phyloP scores from a whole-genome alignment of 1,140 invertebrate genomes.

The Ostrea edulis region DNA sequence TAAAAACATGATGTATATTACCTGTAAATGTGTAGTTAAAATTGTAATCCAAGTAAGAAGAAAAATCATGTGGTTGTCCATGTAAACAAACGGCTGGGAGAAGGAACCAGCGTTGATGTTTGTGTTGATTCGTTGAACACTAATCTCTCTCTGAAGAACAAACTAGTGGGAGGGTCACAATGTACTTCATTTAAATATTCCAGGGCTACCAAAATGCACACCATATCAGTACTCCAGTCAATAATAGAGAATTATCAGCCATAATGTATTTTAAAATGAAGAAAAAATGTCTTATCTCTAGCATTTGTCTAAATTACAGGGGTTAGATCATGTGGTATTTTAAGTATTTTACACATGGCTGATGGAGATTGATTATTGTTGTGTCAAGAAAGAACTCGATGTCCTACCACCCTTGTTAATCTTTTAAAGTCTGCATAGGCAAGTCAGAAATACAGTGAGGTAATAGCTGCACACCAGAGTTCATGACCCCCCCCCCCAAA shows the following conservation, averaged over 20 bases:
- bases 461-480: not conserved
- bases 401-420: no score
- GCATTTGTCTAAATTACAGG: conserved; percentile 9
- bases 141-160: conserved; percentile 2
- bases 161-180: not conserved
- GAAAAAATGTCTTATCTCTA: not conserved
- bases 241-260: not conserved
- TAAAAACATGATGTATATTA: conserved; percentile 11
- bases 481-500: not conserved
- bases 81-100: not conserved
- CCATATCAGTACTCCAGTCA: not conserved
- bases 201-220: not conserved
- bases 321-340: conserved; percentile 5
- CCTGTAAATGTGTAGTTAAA: conserved; percentile 3
- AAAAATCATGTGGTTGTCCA: not conserved
- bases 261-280: conserved; percentile 4
- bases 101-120: not conserved
- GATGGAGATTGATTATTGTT: conserved; percentile 30
- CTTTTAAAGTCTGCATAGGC: no score
- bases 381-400: not conserved
- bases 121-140: conserved; percentile 9
- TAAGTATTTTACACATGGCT: not conserved
- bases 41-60: not conserved
- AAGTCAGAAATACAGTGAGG: not conserved
- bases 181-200: conserved; percentile 36